phyloP scores from a whole-genome alignment of 2,888 invertebrate species.

The Mesoligia furuncula region DNA sequence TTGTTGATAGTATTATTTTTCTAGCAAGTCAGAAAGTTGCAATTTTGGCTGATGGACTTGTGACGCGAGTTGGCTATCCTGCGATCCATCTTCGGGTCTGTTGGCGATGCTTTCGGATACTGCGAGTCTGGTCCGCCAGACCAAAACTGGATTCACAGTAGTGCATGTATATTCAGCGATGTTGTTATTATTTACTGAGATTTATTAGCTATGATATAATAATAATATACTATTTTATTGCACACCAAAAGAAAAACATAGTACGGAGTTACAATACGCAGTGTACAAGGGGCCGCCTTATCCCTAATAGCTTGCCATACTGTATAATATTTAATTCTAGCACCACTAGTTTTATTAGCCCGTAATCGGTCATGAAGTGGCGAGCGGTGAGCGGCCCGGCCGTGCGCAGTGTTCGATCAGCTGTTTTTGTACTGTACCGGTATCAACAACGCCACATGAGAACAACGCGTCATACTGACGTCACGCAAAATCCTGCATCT shows the following conservation, averaged over 20 bases:
- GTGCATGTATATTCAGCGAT: background rate
- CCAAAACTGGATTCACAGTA: background rate
- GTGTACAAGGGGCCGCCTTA: background rate
- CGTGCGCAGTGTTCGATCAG: too few species aligned
- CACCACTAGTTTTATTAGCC: too few species aligned
- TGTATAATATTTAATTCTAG: background rate
- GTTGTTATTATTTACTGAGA: background rate
- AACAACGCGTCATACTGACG: too few species aligned
- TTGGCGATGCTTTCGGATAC: background rate
- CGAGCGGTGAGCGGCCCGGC: too few species aligned
- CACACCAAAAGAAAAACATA: background rate
- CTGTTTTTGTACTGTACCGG: too few species aligned
- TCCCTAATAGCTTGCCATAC: background rate
- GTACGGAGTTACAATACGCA: background rate
- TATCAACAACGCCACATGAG: too few species aligned
- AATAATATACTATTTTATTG: background rate
- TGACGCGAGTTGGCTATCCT: background rate
- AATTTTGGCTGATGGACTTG: background rate
- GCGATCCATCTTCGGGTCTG: background rate
- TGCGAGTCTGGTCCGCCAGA: background rate
- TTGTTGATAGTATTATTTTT: slow-evolving; percentile 4
- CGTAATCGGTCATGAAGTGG: too few species aligned
- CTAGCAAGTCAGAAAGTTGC: background rate
- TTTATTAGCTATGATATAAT: background rate
- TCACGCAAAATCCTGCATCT: too few species aligned